Evolutionary conservation across 1,140 invertebrate genomes (phyloP).

Genomic region (Hylaeus volcanicus): DNA sequence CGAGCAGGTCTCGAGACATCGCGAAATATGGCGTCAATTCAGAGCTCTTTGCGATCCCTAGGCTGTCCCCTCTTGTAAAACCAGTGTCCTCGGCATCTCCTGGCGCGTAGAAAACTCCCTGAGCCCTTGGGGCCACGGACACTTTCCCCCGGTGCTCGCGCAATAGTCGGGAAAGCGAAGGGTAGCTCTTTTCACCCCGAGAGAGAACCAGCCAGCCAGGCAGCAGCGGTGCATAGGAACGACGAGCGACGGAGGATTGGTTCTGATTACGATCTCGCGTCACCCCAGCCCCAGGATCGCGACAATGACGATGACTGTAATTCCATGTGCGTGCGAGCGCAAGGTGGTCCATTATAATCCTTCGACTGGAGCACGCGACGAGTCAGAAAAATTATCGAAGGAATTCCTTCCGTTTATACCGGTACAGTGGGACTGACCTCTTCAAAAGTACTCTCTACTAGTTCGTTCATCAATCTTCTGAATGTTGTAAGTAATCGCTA

Average conservation of each 20-base stretch:
- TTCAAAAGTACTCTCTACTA: too few species aligned
- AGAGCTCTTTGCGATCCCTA: background rate
- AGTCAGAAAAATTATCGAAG: background rate
- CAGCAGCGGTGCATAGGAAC: slow-evolving; percentile 44
- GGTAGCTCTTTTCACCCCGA: slow-evolving; percentile 19
- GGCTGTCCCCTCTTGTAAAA: slow-evolving; percentile 15
- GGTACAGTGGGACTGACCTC: too few species aligned
- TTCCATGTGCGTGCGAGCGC: slow-evolving; percentile 49
- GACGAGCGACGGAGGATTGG: slow-evolving; percentile 58
- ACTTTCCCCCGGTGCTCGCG: slow-evolving; percentile 43
- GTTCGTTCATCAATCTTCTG: too few species aligned
- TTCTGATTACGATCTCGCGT: slow-evolving; percentile 69
- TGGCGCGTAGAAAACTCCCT: background rate
- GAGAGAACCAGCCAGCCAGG: background rate
- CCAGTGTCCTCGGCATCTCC: slow-evolving; percentile 24
- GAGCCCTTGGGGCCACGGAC: slow-evolving; percentile 33
- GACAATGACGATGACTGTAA: slow-evolving; percentile 47
- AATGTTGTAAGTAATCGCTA: too few species aligned
- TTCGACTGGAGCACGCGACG: slow-evolving; percentile 12
- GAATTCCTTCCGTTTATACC: background rate
- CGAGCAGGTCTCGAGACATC: background rate
- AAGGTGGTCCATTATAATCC: slow-evolving; percentile 60
- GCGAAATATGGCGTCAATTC: background rate
- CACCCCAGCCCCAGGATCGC: slow-evolving; percentile 36
- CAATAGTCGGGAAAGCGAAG: slow-evolving; percentile 25